Percentiles rank a stretch among this genome's conserved stretches.
phyloP scores from a whole-genome alignment of 1,140 invertebrate species.

The Eulimnadia texana region DNA sequence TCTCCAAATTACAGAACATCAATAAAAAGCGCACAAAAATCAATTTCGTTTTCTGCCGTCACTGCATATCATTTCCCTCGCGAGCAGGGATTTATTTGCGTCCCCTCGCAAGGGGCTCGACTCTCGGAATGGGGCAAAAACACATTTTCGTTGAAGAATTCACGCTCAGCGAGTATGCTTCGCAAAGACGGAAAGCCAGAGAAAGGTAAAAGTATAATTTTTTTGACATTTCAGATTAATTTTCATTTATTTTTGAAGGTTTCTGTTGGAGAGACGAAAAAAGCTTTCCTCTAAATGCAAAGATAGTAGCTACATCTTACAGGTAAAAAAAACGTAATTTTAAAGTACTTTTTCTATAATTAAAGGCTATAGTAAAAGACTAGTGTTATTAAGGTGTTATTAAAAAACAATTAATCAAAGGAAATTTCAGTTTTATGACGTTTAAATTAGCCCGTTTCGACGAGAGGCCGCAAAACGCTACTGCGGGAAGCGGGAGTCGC shows the following conservation, averaged over 20 bases:
- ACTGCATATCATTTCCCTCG: conserved; percentile 91
- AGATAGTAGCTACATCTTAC: no score
- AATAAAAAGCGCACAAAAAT: conserved; percentile 45
- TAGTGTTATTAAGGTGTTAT: no score
- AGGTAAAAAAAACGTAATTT: no score
- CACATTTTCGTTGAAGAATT: conserved; percentile 65
- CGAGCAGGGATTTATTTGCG: conserved; percentile 92
- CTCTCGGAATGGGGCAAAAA: conserved; percentile 81
- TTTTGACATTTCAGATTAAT: not conserved
- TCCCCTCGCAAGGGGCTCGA: conserved; percentile 93
- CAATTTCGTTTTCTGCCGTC: conserved; percentile 78
- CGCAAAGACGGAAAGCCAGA: not conserved
- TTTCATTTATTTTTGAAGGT: not conserved
- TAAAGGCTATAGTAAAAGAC: no score
- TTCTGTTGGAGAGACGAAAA: not conserved
- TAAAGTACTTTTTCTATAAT: no score
- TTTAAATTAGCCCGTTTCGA: conserved; percentile 62
- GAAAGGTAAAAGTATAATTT: not conserved
- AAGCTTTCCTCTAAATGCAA: no score
- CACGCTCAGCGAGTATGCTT: conserved; percentile 64
- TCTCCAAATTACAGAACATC: not conserved
- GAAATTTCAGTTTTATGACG: no score
- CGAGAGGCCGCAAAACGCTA: conserved; percentile 70
- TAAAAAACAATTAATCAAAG: no score
- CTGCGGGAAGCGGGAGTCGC: conserved; percentile 75